Evolutionary conservation across 2,113 vertebrate genomes (phyloP).

Genomic region (Dicaeum eximium): DNA sequence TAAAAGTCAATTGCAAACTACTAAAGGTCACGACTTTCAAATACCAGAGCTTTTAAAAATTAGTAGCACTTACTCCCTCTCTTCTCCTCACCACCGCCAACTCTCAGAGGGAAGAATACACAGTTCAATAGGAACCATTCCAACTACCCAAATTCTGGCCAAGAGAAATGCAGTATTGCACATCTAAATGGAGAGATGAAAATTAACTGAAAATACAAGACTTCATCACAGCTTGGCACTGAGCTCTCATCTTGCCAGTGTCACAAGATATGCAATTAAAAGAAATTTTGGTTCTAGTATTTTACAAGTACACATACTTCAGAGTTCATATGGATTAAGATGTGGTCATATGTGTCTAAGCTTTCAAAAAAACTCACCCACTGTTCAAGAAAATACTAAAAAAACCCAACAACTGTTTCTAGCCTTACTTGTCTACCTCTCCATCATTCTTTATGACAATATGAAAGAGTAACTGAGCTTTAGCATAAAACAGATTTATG

Average conservation of each 20-base stretch:
- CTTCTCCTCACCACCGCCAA: background rate
- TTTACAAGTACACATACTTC: background rate
- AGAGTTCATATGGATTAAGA: background rate
- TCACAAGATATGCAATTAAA: background rate
- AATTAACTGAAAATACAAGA: slow-evolving; percentile 10
- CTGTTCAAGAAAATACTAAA: background rate
- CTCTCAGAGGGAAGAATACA: background rate
- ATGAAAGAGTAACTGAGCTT: background rate
- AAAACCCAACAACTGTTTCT: background rate
- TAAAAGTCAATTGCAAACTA: background rate
- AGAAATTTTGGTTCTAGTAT: background rate
- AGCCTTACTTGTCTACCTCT: background rate
- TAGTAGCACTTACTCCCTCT: background rate
- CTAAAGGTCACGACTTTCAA: background rate
- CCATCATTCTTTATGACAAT: background rate
- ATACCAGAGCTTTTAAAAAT: background rate
- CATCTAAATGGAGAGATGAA: slow-evolving; percentile 6
- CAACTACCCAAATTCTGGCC: background rate
- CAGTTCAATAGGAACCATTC: background rate
- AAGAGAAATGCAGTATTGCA: background rate
- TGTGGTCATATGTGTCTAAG: background rate
- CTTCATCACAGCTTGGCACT: background rate
- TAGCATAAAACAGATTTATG: background rate
- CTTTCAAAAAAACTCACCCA: background rate
- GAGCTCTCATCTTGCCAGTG: background rate